A percentile compares a stretch with the other conserved stretches of the same genome.
phyloP scores from a whole-genome alignment of 1,140 invertebrate genomes.

The Idris sp. region DNA sequence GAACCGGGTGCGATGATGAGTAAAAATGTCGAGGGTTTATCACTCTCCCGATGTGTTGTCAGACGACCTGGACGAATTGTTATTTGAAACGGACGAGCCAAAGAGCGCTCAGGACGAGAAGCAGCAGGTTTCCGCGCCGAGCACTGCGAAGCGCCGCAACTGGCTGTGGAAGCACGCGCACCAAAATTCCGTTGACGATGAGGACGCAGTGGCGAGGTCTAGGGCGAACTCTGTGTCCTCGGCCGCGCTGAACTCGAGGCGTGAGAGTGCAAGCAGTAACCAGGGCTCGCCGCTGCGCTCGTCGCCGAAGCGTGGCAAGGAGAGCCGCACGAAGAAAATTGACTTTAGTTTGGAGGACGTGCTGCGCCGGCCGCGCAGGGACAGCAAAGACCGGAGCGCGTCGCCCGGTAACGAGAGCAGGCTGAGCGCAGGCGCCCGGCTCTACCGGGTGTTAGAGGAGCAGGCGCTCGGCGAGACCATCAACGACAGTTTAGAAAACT shows the following conservation, averaged over 20 bases:
- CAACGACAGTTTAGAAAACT: constrained; percentile 38
- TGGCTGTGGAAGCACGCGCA: constrained; percentile 73
- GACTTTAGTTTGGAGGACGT: constrained; percentile 54
- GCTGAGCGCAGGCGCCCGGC: constrained; percentile 69
- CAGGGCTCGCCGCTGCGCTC: constrained; percentile 70
- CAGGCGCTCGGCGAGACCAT: constrained; percentile 71
- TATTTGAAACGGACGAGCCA: constrained; percentile 70
- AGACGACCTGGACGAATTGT: constrained; percentile 78
- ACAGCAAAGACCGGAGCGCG: constrained; percentile 64
- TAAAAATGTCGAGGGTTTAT: no score
- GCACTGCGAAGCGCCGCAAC: constrained; percentile 65
- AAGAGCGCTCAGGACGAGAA: constrained; percentile 65
- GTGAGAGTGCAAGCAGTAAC: constrained; percentile 68
- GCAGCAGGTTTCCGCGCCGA: constrained; percentile 48
- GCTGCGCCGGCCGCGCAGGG: constrained; percentile 58
- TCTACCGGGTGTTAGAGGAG: constrained; percentile 76
- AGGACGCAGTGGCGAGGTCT: constrained; percentile 61
- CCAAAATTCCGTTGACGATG: constrained; percentile 70
- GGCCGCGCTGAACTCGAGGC: constrained; percentile 68
- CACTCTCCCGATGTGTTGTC: constrained; percentile 53
- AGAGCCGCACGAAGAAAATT: constrained; percentile 59
- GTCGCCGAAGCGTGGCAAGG: constrained; percentile 70
- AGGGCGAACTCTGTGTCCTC: constrained; percentile 63
- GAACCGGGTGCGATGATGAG: no score
- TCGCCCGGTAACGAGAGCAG: constrained; percentile 68